Evolutionary conservation across 2,113 vertebrate genomes (phyloP).

Genomic region (Nettapus auritus): DNA sequence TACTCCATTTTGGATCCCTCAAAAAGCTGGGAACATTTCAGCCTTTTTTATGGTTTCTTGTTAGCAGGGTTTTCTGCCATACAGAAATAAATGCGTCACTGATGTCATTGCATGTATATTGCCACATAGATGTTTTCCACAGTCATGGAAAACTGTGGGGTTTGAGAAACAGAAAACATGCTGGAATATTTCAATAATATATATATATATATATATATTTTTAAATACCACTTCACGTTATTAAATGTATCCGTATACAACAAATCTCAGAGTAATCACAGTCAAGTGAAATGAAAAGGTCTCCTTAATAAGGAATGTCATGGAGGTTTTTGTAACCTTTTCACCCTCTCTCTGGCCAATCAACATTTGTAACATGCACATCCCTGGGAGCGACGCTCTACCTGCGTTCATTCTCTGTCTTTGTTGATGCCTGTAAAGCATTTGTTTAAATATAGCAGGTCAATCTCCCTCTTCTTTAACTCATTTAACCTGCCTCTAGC

Average conservation of each 20-base stretch:
- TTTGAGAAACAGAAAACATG: neutral
- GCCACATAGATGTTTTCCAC: neutral
- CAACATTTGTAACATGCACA: fast-evolving
- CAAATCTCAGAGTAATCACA: neutral
- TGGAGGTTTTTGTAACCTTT: neutral
- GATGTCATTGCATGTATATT: neutral
- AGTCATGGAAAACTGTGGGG: neutral
- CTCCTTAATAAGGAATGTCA: neutral
- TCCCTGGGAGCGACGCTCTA: neutral
- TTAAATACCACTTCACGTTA: neutral
- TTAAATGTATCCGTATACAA: neutral
- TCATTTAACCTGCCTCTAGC: neutral
- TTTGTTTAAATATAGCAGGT: neutral
- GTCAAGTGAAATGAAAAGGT: neutral
- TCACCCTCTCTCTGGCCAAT: neutral
- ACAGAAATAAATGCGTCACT: neutral
- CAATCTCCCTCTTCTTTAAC: neutral
- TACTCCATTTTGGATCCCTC: neutral
- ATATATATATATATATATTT: neutral
- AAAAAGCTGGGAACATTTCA: neutral
- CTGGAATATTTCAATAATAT: neutral
- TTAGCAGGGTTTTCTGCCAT: neutral
- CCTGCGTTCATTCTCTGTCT: neutral
- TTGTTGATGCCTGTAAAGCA: neutral
- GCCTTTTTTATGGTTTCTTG: neutral